Percentiles rank a stretch among this genome's conserved stretches.
phyloP scores from a whole-genome alignment of 1,140 invertebrate genomes.

The Sitophilus oryzae region DNA sequence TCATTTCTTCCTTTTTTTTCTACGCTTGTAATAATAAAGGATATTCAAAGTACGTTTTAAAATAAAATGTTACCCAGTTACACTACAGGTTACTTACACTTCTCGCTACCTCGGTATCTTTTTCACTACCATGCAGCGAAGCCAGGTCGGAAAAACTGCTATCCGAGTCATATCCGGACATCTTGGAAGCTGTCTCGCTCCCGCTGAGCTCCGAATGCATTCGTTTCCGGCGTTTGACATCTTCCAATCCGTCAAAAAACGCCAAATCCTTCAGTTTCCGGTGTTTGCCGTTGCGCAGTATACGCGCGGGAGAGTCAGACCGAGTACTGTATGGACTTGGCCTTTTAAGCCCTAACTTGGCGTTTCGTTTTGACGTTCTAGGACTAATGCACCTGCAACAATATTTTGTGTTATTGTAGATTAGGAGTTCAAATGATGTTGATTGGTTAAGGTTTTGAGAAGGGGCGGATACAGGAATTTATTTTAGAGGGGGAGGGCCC shows the following conservation, averaged over 20 bases:
- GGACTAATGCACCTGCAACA: slow-evolving; percentile 28
- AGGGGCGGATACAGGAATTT: no score
- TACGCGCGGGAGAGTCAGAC: slow-evolving; percentile 48
- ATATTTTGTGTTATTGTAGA: no score
- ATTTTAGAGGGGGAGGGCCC: no score
- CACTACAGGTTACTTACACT: slow-evolving; percentile 20
- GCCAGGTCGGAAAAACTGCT: slow-evolving; percentile 52
- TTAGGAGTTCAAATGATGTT: no score
- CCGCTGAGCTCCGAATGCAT: slow-evolving; percentile 53
- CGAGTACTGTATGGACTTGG: slow-evolving; percentile 51
- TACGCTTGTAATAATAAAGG: no score
- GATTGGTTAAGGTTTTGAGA: no score
- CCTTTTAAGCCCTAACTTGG: slow-evolving; percentile 40
- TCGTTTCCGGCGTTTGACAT: slow-evolving; percentile 50
- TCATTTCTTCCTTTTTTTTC: no score
- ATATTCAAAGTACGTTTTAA: no score
- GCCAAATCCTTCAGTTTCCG: slow-evolving; percentile 48
- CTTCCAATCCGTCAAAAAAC: slow-evolving; percentile 49
- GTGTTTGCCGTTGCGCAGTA: slow-evolving; percentile 60
- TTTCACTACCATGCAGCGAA: slow-evolving; percentile 45
- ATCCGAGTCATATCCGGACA: slow-evolving; percentile 55
- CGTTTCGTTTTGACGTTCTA: slow-evolving; percentile 25
- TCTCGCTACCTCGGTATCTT: slow-evolving; percentile 34
- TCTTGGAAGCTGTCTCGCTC: slow-evolving; percentile 48
- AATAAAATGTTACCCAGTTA: no score